These are phyloP conservation scores for Chaenodraco wilsoni DNA, from an alignment of 2,797 vertebrate genomes.

Conservation along the genomic window DNA sequence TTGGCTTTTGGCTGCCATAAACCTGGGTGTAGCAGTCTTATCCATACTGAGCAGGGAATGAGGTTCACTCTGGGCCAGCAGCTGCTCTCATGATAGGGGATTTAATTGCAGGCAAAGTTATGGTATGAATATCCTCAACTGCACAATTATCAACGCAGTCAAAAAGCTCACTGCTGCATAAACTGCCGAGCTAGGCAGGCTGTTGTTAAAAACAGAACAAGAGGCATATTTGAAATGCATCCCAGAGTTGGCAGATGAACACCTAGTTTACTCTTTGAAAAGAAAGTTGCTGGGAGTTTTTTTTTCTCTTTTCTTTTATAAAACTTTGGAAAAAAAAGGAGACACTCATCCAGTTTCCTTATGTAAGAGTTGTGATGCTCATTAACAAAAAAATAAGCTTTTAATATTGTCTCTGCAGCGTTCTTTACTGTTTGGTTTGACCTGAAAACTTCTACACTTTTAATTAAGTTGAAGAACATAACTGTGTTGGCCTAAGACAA, in stretches of 20 bases:
- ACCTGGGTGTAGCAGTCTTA: conserved; percentile 61
- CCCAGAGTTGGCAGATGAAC: conserved; percentile 64
- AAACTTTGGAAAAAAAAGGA: conserved; percentile 52
- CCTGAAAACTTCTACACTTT: conserved; percentile 28
- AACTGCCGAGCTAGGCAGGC: conserved; percentile 55
- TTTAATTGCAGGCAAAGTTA: conserved; percentile 78
- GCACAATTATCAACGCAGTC: conserved; percentile 71
- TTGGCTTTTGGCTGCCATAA: conserved; percentile 75
- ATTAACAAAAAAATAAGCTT: conserved; percentile 50
- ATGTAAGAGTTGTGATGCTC: conserved; percentile 57
- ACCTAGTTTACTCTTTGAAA: conserved; percentile 58
- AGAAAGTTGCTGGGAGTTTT: conserved; percentile 44
- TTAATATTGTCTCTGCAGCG: conserved; percentile 39
- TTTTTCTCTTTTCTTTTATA: conserved; percentile 25
- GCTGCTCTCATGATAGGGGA: conserved; percentile 76
- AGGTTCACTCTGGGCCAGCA: conserved; percentile 71
- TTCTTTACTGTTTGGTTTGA: conserved; percentile 30
- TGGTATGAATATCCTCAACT: conserved; percentile 69
- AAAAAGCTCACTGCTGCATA: conserved; percentile 62
- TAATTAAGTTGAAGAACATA: conserved; percentile 14
- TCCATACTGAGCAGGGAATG: conserved; percentile 71
- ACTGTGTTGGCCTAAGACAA: conserved; percentile 31
- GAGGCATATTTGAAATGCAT: conserved; percentile 63
- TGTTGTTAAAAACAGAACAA: conserved; percentile 70
- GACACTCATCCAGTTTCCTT: conserved; percentile 44